Percentiles rank a stretch among this genome's conserved stretches.
These are phyloP conservation scores for Drosophila macrothrix DNA, from an alignment of 2,888 invertebrate genomes.

Conservation along the genomic window DNA sequence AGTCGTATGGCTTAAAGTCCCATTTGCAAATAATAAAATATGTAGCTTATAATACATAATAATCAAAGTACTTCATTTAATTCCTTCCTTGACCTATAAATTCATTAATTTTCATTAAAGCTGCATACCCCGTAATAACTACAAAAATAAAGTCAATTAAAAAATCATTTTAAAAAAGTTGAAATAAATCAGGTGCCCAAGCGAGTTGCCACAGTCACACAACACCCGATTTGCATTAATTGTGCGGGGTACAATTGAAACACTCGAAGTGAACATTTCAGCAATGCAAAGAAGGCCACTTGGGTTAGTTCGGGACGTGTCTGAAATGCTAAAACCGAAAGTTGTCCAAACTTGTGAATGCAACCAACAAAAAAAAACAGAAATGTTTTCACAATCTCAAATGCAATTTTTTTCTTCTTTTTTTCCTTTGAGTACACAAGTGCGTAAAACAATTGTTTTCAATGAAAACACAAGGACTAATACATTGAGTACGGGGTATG, in stretches of 20 bases:
- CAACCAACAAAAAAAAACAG: constrained; percentile 13
- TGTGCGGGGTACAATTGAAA: constrained; percentile 23
- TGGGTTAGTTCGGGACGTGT: constrained; percentile 40
- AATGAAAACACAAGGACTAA: constrained; percentile 24
- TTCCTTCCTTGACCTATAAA: neutral
- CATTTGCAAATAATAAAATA: neutral
- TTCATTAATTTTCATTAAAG: neutral
- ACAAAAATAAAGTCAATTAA: neutral
- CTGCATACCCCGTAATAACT: neutral
- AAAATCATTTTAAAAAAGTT: neutral
- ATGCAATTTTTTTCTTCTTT: constrained; percentile 1
- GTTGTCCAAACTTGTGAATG: constrained; percentile 14
- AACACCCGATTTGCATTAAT: constrained; percentile 20
- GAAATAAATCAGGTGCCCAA: neutral
- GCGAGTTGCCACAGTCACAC: neutral
- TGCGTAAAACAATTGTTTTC: constrained; percentile 28
- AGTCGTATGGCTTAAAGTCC: neutral
- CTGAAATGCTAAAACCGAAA: constrained; percentile 23
- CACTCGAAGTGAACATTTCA: constrained; percentile 37
- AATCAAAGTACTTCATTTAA: neutral
- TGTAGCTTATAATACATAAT: neutral
- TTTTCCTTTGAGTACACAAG: constrained; percentile 23
- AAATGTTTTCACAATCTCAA: constrained; percentile 13
- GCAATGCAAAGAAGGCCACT: constrained; percentile 31
- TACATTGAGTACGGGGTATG: constrained; percentile 6